Evolutionary conservation across 2,797 vertebrate species (phyloP), one percentile per base, ranked within the genome.

Genomic region (Lemur catta): DNA sequence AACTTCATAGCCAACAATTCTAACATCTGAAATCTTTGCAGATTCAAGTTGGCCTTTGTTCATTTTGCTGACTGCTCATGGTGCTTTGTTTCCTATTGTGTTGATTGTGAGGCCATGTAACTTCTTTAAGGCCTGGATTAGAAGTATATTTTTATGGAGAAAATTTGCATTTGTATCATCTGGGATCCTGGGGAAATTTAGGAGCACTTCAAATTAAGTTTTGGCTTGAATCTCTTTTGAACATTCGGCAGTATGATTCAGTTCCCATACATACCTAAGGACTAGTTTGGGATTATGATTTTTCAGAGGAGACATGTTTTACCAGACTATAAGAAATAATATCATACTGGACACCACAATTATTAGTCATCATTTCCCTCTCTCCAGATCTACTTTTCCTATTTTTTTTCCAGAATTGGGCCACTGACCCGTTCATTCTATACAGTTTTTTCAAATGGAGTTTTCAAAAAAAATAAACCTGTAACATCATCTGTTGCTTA

Each of bases 191-290:
- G 59, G 50, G n/a, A 43, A 30, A 30, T 22, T 50, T 72, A 90
- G 46, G 33, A 41, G 9, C 13, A 76, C 43, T 91, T 93, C 38
- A 75, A 67, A 90, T 80, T 91, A 93, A 91, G 24, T 96, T 88
- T 94, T 87, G 50, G 4, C 26, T 82, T 71, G 26, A 26, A 91
- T 13, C 33, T 80, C 76, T 92, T 90, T 85, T 52, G 30, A 48
- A 43, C 20, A 75, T 75, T 93, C 14, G 48, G 35, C 30, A 91
- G 50, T 76, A 50, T 86, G 59, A 43, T 84, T 88, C 28, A 65
- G 33, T 89, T 94, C 13, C 55, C 5, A 69, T 55, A 48, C 9
- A 18, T 78, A 24, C 22, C 46, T 63, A 38, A 87, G 43, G 63
- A 76, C 71, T 96, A 57, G 33, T 79, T 92, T 79, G 20, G 88